A percentile compares a stretch with the other conserved stretches of the same genome.
Evolutionary conservation across 2,113 vertebrate species (phyloP).

Genomic region (Oryzias woworae): DNA sequence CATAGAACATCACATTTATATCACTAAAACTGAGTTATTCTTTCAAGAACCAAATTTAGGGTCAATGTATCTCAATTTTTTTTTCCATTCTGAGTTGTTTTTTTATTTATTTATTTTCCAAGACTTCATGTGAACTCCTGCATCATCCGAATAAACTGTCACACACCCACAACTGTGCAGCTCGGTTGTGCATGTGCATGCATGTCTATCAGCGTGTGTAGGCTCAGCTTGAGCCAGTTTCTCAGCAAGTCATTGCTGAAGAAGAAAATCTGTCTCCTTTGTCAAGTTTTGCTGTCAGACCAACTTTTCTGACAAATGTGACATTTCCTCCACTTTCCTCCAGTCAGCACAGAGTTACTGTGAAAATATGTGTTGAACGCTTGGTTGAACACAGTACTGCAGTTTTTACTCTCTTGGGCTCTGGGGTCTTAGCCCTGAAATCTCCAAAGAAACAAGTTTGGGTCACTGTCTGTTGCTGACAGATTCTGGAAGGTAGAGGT

Average conservation of each 20-base stretch:
- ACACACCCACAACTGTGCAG: slow-evolving; percentile 7
- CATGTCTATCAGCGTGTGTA: background rate
- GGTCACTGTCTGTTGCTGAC: slow-evolving; percentile 14
- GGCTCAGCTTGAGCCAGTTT: slow-evolving; percentile 17
- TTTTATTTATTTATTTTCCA: background rate
- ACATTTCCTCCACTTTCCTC: slow-evolving; percentile 46
- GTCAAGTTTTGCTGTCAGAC: slow-evolving; percentile 35
- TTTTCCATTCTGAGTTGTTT: background rate
- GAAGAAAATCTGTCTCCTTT: slow-evolving; percentile 23
- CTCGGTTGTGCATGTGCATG: background rate
- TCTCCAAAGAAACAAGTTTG: slow-evolving; percentile 8
- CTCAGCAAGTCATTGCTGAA: slow-evolving; percentile 17
- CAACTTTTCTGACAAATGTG: slow-evolving; percentile 56
- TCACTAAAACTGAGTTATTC: too few species aligned
- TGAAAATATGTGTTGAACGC: slow-evolving; percentile 7
- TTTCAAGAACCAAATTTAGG: too few species aligned
- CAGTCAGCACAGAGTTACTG: slow-evolving; percentile 9
- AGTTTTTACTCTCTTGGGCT: slow-evolving; percentile 20
- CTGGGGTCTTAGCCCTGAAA: slow-evolving; percentile 17
- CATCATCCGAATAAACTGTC: slow-evolving; percentile 1
- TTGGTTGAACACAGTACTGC: slow-evolving; percentile 20
- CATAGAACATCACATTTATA: too few species aligned
- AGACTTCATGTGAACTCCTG: background rate
- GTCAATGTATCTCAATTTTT: too few species aligned
- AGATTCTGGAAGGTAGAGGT: background rate